phyloP scores from a whole-genome alignment of 1,140 invertebrate genomes.

The Pseudoatta argentina region DNA sequence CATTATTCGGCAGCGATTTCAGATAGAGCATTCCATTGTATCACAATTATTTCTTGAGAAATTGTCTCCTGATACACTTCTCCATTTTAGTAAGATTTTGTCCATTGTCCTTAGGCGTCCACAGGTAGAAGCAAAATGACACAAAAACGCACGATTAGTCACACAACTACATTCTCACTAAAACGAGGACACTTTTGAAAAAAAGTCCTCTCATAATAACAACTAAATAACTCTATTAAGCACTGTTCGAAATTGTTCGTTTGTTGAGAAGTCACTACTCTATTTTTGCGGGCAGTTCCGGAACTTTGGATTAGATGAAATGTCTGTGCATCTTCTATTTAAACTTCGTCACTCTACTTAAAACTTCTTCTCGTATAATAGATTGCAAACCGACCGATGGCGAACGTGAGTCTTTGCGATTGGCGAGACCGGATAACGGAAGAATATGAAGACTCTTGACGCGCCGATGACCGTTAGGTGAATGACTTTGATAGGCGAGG shows the following conservation, averaged over 20 bases:
- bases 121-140: not conserved
- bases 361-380: not conserved
- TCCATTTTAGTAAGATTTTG: constrained; percentile 7
- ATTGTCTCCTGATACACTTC: not conserved
- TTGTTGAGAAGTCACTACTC: not conserved
- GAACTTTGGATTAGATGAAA: not conserved
- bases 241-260: not conserved
- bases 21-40: constrained; percentile 38
- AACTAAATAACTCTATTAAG: not conserved
- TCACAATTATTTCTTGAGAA: constrained; percentile 6
- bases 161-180: constrained; percentile 34
- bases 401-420: not conserved
- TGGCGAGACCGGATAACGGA: constrained; percentile 63
- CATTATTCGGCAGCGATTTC: not conserved
- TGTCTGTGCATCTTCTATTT: not conserved
- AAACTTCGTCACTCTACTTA: not conserved
- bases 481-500: constrained; percentile 81
- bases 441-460: constrained; percentile 76
- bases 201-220: not conserved
- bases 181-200: not conserved
- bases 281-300: not conserved
- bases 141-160: not conserved
- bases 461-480: constrained; percentile 82
- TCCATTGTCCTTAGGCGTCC: not conserved
- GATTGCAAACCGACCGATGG: not conserved